A percentile compares a stretch with the other conserved stretches of the same genome.
These are phyloP conservation scores for Semicossyphus pulcher DNA, from an alignment of 2,113 vertebrate species.

Conservation along the genomic window DNA sequence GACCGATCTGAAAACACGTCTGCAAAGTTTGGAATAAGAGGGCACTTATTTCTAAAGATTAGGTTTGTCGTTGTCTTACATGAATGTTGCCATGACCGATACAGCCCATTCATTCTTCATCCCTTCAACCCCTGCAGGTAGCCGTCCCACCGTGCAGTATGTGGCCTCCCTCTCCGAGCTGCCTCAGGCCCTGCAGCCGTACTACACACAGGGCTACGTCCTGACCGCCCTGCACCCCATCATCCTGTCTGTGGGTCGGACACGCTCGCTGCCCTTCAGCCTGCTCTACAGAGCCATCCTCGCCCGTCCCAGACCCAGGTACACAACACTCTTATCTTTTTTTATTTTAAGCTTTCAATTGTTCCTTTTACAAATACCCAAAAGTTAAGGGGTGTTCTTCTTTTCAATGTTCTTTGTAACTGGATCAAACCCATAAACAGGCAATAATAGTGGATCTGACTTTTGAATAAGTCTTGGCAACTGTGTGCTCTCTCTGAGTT, in stretches of 20 bases:
- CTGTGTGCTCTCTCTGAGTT: too few relatives aligned
- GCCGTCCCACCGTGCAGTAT: constrained; percentile 90
- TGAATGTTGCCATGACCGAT: too few relatives aligned
- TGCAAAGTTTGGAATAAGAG: too few relatives aligned
- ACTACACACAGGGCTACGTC: constrained; percentile 92
- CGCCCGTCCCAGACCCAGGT: constrained; percentile 88
- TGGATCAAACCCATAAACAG: too few relatives aligned
- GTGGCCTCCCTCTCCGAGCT: constrained; percentile 92
- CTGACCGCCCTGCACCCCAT: constrained; percentile 91
- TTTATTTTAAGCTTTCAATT: too few relatives aligned
- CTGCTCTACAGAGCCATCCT: constrained; percentile 92
- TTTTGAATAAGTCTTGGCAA: too few relatives aligned
- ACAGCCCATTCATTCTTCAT: not conserved
- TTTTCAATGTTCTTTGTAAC: too few relatives aligned
- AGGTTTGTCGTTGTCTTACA: too few relatives aligned
- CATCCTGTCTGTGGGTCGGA: constrained; percentile 87
- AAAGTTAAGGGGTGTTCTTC: too few relatives aligned
- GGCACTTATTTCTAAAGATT: not conserved
- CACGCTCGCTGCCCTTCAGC: constrained; percentile 88
- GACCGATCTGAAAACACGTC: not conserved
- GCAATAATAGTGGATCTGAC: too few relatives aligned
- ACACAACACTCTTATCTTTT: constrained; percentile 13
- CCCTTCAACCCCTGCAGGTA: constrained; percentile 76
- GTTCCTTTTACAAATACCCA: too few relatives aligned
- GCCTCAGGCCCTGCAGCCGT: constrained; percentile 88